Percentiles rank a stretch among this genome's conserved stretches.
Evolutionary conservation across 2,113 vertebrate species (phyloP).

Genomic region (Taurulus bubalis): DNA sequence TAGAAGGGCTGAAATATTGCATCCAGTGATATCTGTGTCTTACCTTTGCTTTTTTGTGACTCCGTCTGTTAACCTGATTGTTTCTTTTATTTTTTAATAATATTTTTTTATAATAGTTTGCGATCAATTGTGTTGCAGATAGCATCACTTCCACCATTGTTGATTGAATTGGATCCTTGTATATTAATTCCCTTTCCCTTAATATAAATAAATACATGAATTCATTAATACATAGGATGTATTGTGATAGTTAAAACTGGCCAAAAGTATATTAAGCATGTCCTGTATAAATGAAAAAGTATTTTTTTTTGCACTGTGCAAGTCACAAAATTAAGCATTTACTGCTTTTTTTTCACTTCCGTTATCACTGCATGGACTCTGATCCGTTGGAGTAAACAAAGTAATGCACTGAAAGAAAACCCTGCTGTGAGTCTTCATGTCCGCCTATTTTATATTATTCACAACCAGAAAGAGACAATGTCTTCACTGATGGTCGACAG

Average conservation of each 20-base stretch:
- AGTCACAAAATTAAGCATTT: not conserved
- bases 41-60: too few species aligned
- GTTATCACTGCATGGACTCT: conserved; percentile 51
- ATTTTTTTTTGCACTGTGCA: too few species aligned
- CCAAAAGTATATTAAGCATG: not conserved
- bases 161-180: not conserved
- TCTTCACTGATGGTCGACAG: too few species aligned
- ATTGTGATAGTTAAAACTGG: not conserved
- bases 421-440: not conserved
- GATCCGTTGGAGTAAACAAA: conserved; percentile 12
- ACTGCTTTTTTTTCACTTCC: not conserved
- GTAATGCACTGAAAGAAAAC: not conserved
- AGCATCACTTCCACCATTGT: too few species aligned
- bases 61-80: not conserved
- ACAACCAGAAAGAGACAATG: not conserved
- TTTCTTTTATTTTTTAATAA: not conserved
- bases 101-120: not conserved
- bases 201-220: not conserved
- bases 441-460: not conserved
- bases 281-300: too few species aligned
- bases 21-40: too few species aligned
- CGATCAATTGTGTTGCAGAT: too few species aligned
- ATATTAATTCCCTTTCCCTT: not conserved
- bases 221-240: not conserved
- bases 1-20: too few species aligned